A percentile compares a stretch with the other conserved stretches of the same genome.
Evolutionary conservation across 2,888 invertebrate genomes (phyloP).

Genomic region (Thymelicus acteon): DNA sequence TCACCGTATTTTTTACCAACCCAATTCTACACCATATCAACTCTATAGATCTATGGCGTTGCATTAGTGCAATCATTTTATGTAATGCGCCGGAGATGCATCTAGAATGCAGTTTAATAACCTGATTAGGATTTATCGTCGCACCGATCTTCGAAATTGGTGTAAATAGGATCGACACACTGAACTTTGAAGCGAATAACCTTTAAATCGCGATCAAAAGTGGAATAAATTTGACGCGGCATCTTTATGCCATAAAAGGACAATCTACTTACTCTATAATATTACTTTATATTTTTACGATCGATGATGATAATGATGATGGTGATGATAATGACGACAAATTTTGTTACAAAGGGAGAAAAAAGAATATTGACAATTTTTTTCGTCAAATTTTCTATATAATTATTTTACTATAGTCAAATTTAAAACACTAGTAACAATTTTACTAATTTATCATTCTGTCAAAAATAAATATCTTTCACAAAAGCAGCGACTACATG

Average conservation of each 20-base stretch:
- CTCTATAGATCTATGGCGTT: neutral
- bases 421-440: no score
- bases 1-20: neutral
- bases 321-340: no score
- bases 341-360: no score
- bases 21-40: neutral
- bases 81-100: neutral
- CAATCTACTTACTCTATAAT: neutral
- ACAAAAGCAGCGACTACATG: no score
- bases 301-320: no score
- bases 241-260: slow-evolving; percentile 1
- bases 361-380: no score
- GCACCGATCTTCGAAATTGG: slow-evolving; percentile 9
- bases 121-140: slow-evolving; percentile 19
- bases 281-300: no score
- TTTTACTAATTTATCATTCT: no score
- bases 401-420: no score
- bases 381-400: no score
- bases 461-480: no score
- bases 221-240: neutral
- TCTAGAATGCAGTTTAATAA: slow-evolving; percentile 14
- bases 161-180: slow-evolving; percentile 11
- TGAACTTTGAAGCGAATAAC: slow-evolving; percentile 9
- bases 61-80: slow-evolving; percentile 1
- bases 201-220: slow-evolving; percentile 1